Conservation (phyloP, 2,113 vertebrate species). For the Potamarius usumacintae region DNA sequence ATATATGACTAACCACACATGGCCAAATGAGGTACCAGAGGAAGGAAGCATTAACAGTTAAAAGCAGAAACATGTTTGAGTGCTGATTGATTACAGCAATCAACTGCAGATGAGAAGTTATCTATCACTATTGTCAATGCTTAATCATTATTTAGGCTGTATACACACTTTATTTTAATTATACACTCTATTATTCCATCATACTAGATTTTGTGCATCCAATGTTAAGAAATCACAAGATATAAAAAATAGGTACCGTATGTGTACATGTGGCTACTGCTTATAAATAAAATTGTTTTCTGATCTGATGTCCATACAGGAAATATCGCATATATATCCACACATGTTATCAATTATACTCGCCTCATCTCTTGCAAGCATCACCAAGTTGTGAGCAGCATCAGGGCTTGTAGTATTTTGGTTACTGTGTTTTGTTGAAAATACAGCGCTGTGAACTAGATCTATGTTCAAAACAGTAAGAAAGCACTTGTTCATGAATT, state of each 20-base stretch:
- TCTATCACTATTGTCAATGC: slow-evolving; percentile 14
- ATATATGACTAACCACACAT: not conserved
- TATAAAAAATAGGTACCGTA: not conserved
- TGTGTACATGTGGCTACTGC: too few species aligned
- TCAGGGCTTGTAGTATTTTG: too few species aligned
- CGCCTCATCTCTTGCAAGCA: too few species aligned
- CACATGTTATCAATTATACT: too few species aligned
- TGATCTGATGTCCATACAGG: too few species aligned
- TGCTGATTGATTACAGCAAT: slow-evolving; percentile 10
- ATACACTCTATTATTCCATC: not conserved
- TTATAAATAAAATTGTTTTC: too few species aligned
- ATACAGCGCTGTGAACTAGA: too few species aligned
- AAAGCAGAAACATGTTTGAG: slow-evolving; percentile 18
- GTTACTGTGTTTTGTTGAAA: too few species aligned
- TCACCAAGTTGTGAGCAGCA: too few species aligned
- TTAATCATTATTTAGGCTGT: not conserved
- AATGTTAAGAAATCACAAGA: not conserved
- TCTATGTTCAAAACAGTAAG: too few species aligned
- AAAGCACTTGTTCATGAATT: too few species aligned
- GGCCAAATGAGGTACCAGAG: slow-evolving; percentile 3
- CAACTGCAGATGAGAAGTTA: slow-evolving; percentile 2
- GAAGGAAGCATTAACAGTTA: not conserved
- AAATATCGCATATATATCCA: too few species aligned
- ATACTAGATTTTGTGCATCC: not conserved
- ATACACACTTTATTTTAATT: slow-evolving; percentile 12